Evolutionary conservation across 30 jellyfish, hydroid and myxozoan genomes (phyloP).

Genomic region (Aurelia aurita complex sp. Pacific): DNA sequence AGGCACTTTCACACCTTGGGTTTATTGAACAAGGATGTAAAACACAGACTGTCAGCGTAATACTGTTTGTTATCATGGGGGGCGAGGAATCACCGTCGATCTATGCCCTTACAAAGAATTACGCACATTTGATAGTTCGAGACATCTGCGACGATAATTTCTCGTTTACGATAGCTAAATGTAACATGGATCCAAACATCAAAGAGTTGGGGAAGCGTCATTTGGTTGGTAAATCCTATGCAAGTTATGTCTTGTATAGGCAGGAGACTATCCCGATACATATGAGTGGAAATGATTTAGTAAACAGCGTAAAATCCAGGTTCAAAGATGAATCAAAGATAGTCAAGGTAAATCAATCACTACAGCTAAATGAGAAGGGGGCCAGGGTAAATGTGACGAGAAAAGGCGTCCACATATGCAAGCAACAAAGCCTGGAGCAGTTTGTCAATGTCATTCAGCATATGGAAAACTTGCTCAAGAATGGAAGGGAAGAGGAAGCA

Average conservation of each 20-base stretch:
- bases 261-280: not conserved
- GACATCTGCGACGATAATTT: not conserved
- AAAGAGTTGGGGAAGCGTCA: not conserved
- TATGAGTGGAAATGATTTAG: not conserved
- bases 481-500: not conserved
- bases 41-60: not conserved
- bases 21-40: no score
- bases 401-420: not conserved
- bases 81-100: not conserved
- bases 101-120: not conserved
- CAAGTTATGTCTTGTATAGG: not conserved
- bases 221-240: not conserved
- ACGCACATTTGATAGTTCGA: not conserved
- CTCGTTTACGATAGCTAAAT: not conserved
- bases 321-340: not conserved
- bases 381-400: not conserved
- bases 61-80: not conserved
- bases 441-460: not conserved
- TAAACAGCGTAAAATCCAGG: not conserved
- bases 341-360: not conserved
- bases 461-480: not conserved
- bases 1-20: no score
- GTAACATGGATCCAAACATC: not conserved
- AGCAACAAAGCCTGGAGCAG: not conserved
- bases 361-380: not conserved